Conservation (phyloP, 1,140 invertebrate genomes). For the Drosophila hydei region DNA sequence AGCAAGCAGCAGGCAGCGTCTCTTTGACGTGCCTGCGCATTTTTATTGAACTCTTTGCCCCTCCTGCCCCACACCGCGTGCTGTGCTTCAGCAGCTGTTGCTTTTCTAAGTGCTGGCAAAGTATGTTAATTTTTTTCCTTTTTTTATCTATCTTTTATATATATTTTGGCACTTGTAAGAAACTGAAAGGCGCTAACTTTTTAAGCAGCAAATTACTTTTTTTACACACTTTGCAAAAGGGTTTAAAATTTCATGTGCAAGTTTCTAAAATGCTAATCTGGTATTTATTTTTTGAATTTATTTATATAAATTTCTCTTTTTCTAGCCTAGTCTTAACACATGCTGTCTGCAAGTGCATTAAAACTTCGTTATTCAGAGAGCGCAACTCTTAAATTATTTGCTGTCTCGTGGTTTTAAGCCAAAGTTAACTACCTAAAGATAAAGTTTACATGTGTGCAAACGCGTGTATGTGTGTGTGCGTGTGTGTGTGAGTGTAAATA, state of each 20-base stretch:
- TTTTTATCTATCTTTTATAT: background rate
- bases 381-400: conserved; percentile 14
- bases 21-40: conserved; percentile 29
- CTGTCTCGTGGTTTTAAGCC: conserved; percentile 5
- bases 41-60: conserved; percentile 35
- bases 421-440: conserved; percentile 2
- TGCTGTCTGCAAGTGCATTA: conserved; percentile 4
- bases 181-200: conserved; percentile 59
- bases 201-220: conserved; percentile 62
- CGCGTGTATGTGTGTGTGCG: background rate
- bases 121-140: conserved; percentile 46
- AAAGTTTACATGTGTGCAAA: conserved; percentile 4
- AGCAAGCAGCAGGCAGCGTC: conserved; percentile 30
- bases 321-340: background rate
- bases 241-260: no score
- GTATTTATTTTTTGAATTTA: no score
- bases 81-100: conserved; percentile 54
- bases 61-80: background rate
- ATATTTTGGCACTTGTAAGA: conserved; percentile 31
- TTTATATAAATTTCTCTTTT: background rate
- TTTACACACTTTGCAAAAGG: background rate
- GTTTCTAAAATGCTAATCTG: no score
- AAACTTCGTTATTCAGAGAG: background rate
- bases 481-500: conserved; percentile 6
- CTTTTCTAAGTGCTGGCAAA: conserved; percentile 52